Base-by-base conservation (phyloP, 2,113 vertebrate genomes). In the Tachysurus fulvidraco region DNA sequence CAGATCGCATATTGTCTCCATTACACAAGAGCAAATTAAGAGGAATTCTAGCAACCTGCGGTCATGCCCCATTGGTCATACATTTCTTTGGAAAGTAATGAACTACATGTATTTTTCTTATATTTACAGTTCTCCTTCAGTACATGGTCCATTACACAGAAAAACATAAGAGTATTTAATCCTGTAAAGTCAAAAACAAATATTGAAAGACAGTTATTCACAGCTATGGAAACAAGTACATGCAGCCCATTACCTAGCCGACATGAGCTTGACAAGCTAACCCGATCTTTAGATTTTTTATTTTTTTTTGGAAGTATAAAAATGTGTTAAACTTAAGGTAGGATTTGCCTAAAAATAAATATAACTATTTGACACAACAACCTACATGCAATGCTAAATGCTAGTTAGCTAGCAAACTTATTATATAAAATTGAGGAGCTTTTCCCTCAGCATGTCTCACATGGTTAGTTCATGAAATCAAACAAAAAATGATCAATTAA, bases 21-120 rank as follows among this genome's bases (percentile, higher is more conserved):
- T 17, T 80, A 57, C 78, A 59, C 10, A 36, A 1, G 11, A 80
- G 78, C 54, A 36, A 80, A 80, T 80, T 80, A 59, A 80, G 28
- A 57, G 52, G 52, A 79, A 79, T 50, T 10, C 52, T 25, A 30
- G n/a, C 0, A 17, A 57, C 78, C 52, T 80, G 78, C 12, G 30
- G 19, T 59, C 74, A 74, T 50, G 71, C 21, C 19, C 71, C 44
- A 7, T 74, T 74, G 19, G 10, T 12, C 44, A 74, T 74, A 74
- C 5, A 9, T 62, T 62, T 73, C 36, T 36, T 92, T 92, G 92
- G 91, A 85, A 77, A 87, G n/a, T 28, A 57, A 55, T 57, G 5
- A 79, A 55, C 16, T 78, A 30, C 92, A 36, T 25, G 28, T 19
- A 55, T 8, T 69, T n/a, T 78, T 78, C 12, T 28, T 10, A 55